These are phyloP conservation scores for Tachina lurida DNA, from an alignment of 2,888 invertebrate genomes.

Conservation along the genomic window DNA sequence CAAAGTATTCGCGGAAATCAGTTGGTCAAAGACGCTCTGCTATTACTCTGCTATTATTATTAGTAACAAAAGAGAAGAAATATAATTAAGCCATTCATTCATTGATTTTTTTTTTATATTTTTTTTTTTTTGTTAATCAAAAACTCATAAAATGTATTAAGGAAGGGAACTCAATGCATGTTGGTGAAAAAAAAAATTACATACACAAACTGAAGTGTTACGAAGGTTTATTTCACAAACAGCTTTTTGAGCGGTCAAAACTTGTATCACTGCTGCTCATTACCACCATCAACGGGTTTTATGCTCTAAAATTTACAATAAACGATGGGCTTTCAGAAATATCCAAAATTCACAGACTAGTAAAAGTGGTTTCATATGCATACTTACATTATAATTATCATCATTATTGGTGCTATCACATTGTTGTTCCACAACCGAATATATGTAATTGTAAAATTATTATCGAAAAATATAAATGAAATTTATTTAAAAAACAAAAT, in stretches of 20 bases:
- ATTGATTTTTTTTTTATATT: too few species aligned
- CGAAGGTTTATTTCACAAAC: conserved; percentile 54
- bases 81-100: background rate
- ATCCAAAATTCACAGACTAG: conserved; percentile 35
- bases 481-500: background rate
- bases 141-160: background rate
- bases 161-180: background rate
- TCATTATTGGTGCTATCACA: conserved; percentile 4
- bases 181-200: background rate
- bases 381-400: background rate
- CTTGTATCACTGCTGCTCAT: conserved; percentile 27
- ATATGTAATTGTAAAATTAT: conserved; percentile 11
- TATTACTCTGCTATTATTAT: too few species aligned
- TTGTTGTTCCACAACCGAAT: conserved; percentile 4
- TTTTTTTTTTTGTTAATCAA: too few species aligned
- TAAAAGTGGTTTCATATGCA: conserved; percentile 47
- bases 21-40: too few species aligned
- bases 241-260: conserved; percentile 37
- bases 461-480: conserved; percentile 52
- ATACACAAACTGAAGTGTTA: conserved; percentile 6
- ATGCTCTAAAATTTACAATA: conserved; percentile 7
- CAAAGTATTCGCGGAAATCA: too few species aligned
- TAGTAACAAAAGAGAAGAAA: too few species aligned
- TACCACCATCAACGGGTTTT: background rate
- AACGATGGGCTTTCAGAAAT: conserved; percentile 16